These are phyloP conservation scores for Serripes groenlandicus DNA, from an alignment of 2,888 invertebrate species.

Conservation along the genomic window DNA sequence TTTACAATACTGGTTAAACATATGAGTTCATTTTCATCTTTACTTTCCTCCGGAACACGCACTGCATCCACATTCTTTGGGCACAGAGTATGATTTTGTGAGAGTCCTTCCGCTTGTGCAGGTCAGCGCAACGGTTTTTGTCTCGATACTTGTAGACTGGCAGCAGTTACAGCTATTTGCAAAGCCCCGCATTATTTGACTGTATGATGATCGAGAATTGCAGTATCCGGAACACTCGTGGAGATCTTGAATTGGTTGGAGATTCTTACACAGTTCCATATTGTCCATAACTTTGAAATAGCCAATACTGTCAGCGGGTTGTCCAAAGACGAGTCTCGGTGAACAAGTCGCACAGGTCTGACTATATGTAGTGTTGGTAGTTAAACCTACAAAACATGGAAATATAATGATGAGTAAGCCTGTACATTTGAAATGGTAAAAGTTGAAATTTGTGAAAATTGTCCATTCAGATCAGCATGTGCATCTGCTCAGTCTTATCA, in stretches of 20 bases:
- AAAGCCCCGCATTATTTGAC: constrained; percentile 71
- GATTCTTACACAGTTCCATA: constrained; percentile 73
- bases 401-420: too few relatives aligned
- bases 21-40: not conserved
- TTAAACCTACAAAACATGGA: constrained; percentile 10
- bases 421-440: too few relatives aligned
- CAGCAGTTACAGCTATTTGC: constrained; percentile 77
- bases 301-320: constrained; percentile 71
- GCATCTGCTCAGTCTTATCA: too few relatives aligned
- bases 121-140: constrained; percentile 68
- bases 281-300: constrained; percentile 74
- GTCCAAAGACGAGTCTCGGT: constrained; percentile 73
- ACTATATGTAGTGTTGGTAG: constrained; percentile 18
- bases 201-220: constrained; percentile 73
- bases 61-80: constrained; percentile 75
- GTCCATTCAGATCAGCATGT: too few relatives aligned
- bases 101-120: constrained; percentile 76
- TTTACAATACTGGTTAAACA: not conserved
- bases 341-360: constrained; percentile 71
- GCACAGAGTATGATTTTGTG: constrained; percentile 71
- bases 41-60: constrained; percentile 59
- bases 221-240: constrained; percentile 79
- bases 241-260: constrained; percentile 72
- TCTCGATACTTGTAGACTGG: constrained; percentile 67
- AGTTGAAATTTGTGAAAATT: too few relatives aligned